A percentile compares a stretch with the other conserved stretches of the same genome.
phyloP scores from a whole-genome alignment of 2,888 invertebrate genomes.

The Diabrotica balteata region DNA sequence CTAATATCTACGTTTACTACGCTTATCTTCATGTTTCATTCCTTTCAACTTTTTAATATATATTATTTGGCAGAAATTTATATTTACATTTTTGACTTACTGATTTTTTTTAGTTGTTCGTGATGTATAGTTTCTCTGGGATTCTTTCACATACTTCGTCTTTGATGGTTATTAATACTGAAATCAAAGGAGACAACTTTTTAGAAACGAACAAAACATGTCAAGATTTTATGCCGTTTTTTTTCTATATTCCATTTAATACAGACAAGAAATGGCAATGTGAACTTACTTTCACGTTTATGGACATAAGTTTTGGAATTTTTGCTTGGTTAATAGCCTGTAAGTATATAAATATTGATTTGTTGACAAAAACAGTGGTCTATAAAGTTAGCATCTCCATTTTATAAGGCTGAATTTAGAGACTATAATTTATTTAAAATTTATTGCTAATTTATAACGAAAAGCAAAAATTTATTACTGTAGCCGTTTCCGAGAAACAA shows the following conservation, averaged over 20 bases:
- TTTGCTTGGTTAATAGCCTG: conserved; percentile 40
- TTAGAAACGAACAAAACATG: conserved; percentile 36
- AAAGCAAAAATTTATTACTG: too few relatives aligned
- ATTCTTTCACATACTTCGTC: conserved; percentile 38
- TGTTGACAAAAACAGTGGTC: background rate
- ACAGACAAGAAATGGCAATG: conserved; percentile 33
- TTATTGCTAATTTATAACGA: too few relatives aligned
- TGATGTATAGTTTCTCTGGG: conserved; percentile 38
- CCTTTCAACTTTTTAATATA: too few relatives aligned
- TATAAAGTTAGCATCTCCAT: too few relatives aligned
- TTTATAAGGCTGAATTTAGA: too few relatives aligned
- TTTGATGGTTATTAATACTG: conserved; percentile 30
- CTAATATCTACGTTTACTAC: too few relatives aligned
- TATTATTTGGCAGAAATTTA: too few relatives aligned
- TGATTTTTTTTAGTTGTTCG: conserved; percentile 29
- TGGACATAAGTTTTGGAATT: conserved; percentile 37
- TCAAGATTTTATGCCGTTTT: conserved; percentile 36
- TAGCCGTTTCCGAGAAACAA: too few relatives aligned
- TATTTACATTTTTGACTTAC: too few relatives aligned
- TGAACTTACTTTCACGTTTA: conserved; percentile 34
- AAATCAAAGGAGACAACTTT: conserved; percentile 30
- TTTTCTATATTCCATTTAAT: conserved; percentile 38
- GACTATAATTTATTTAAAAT: too few relatives aligned
- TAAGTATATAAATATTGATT: conserved; percentile 19
- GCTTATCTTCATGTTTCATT: too few relatives aligned